Conservation (phyloP, 2,797 vertebrate species). For the Clarias fuscus region DNA sequence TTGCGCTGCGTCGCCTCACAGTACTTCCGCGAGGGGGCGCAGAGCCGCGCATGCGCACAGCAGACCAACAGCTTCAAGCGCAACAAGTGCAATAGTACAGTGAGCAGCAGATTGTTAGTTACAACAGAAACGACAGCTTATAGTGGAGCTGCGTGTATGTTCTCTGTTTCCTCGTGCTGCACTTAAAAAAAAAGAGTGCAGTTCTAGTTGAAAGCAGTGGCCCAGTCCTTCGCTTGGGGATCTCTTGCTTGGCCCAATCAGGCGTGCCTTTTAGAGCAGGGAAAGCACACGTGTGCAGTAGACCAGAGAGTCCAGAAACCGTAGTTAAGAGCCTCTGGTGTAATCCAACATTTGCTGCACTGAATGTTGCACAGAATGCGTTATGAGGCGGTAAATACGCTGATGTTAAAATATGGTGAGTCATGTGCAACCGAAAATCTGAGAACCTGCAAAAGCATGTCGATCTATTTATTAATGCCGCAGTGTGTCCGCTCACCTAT, state of each 20-base stretch:
- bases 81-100: background rate
- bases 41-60: conserved; percentile 71
- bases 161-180: background rate
- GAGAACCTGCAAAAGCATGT: background rate
- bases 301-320: background rate
- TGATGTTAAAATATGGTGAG: background rate
- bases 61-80: conserved; percentile 8
- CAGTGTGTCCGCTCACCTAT: background rate
- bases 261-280: background rate
- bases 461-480: background rate
- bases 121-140: background rate
- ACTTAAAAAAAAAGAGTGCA: background rate
- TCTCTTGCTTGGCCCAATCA: background rate
- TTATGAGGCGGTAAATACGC: background rate
- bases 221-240: background rate
- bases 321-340: background rate
- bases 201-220: background rate
- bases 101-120: background rate
- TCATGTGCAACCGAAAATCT: background rate
- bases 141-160: background rate
- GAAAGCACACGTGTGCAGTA: background rate
- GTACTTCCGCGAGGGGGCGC: conserved; percentile 81
- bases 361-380: background rate
- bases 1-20: conserved; percentile 32
- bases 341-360: background rate